Percentiles rank a stretch among this genome's conserved stretches.
phyloP scores from a whole-genome alignment of 92 coral and sea anemone genomes.

The Meandrina meandrites region DNA sequence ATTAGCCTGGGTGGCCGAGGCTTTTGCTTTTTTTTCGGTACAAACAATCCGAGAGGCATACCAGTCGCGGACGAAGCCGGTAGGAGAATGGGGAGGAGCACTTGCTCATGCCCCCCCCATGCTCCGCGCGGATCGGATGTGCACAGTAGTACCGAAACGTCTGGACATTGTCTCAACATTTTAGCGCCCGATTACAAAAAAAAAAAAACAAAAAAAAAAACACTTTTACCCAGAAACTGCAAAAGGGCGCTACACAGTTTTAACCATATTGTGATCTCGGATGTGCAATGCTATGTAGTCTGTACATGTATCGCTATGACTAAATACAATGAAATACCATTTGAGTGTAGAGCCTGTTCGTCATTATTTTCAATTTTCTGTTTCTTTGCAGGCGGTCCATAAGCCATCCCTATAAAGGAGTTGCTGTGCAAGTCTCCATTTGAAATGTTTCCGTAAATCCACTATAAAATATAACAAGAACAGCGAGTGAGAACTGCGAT shows the following conservation, averaged over 20 bases:
- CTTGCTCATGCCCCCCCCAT: background rate
- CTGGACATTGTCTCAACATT: too few relatives aligned
- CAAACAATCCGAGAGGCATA: background rate
- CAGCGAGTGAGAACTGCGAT: background rate
- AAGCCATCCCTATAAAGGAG: constrained; percentile 41
- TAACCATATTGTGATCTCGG: too few relatives aligned
- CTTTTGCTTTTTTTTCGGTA: too few relatives aligned
- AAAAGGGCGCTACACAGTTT: too few relatives aligned
- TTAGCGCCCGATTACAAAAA: too few relatives aligned
- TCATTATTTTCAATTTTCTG: constrained; percentile 31
- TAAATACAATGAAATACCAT: constrained; percentile 12
- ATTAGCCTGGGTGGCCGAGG: background rate
- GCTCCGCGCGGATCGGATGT: background rate
- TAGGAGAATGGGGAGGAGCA: background rate
- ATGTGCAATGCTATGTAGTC: background rate
- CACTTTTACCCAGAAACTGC: too few relatives aligned
- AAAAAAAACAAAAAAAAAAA: too few relatives aligned
- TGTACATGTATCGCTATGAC: background rate
- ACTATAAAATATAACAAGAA: constrained; percentile 1
- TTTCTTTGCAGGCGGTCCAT: constrained; percentile 45
- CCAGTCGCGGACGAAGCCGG: background rate
- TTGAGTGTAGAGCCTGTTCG: background rate
- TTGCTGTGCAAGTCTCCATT: constrained; percentile 29
- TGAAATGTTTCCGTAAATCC: constrained; percentile 39
- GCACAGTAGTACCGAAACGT: too few relatives aligned